Conservation (phyloP, 2,888 invertebrate genomes). For the Erebia ligea region DNA sequence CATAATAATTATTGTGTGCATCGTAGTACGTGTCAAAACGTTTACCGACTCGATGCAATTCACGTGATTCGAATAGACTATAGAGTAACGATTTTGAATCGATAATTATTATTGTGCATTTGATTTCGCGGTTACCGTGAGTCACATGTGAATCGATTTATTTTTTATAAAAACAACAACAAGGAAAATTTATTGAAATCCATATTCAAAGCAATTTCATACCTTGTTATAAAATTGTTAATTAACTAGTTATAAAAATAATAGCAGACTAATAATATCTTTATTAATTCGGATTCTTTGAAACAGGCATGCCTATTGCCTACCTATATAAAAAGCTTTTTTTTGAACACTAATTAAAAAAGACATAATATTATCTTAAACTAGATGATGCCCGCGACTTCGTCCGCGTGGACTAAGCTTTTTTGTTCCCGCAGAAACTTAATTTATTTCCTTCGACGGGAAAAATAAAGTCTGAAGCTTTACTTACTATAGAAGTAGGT, state of each 20-base stretch:
- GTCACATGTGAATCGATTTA: slow-evolving; percentile 21
- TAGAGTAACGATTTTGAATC: slow-evolving; percentile 45
- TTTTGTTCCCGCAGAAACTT: too few relatives aligned
- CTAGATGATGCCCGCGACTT: too few relatives aligned
- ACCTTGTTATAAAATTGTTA: not conserved
- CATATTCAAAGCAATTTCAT: not conserved
- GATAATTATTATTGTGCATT: slow-evolving; percentile 44
- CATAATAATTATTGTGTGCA: not conserved
- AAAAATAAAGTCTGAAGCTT: too few relatives aligned
- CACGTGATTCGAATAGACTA: slow-evolving; percentile 44
- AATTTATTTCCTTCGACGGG: too few relatives aligned
- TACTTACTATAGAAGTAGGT: too few relatives aligned
- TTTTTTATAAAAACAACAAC: not conserved
- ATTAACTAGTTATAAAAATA: not conserved
- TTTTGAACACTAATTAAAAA: not conserved
- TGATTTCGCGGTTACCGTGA: slow-evolving; percentile 35
- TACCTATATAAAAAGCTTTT: not conserved
- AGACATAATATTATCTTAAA: too few relatives aligned
- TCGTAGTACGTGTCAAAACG: slow-evolving; percentile 30
- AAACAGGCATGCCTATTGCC: not conserved
- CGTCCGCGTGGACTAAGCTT: too few relatives aligned
- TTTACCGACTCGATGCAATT: slow-evolving; percentile 30
- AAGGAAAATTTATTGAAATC: slow-evolving; percentile 10
- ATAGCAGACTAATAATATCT: not conserved
- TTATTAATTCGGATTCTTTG: not conserved